Base-by-base conservation (phyloP, 2,797 vertebrate species). In the Odontamblyopus lacepedii region DNA sequence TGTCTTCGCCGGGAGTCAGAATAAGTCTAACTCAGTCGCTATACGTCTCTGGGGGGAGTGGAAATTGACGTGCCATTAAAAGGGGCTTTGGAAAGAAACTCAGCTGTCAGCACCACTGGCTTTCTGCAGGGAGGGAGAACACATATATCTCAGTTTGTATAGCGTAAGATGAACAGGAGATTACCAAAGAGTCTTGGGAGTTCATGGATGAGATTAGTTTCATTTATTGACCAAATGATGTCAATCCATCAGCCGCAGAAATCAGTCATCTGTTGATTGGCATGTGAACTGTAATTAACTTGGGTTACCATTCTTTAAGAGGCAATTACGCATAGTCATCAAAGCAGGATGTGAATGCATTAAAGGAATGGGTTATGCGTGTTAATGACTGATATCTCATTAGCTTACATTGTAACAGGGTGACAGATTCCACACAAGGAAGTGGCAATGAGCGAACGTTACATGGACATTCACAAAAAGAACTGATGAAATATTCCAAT, bases 11-110 rank as follows among this genome's bases (percentile, higher is more conserved):
- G 57, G 81, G 85, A 89, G 82, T 75, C 83, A 87, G 81, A 65
- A 41, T 50, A 48, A 26, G 38, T 65, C 63, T 83, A 82, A 76
- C 84, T 57, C 81, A 73, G 85, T 74, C 74, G n/a, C 30, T 18
- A 23, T 16, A 67, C 67, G 4, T 92, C 91, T 85, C 92, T 78
- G 78, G 87, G 63, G 88, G 90, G 88, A 77, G 75, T 73, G 71
- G 74, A 78, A 85, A 86, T 70, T 87, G 88, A 88, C 85, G 76
- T 78, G 86, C 83, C 79, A 83, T 88, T 90, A 89, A 89, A 89
- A 11, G 88, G 72, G 69, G 76, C 87, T 92, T 91, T 90, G 87
- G 90, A 89, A 83, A 83, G 72, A 87, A 75, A 84, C 76, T 63
- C 62, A 76, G 86, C 85, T 90, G 90, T 89, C 88, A 89, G 86